phyloP scores from a whole-genome alignment of 2,888 invertebrate species.

The Bombyx huttoni region DNA sequence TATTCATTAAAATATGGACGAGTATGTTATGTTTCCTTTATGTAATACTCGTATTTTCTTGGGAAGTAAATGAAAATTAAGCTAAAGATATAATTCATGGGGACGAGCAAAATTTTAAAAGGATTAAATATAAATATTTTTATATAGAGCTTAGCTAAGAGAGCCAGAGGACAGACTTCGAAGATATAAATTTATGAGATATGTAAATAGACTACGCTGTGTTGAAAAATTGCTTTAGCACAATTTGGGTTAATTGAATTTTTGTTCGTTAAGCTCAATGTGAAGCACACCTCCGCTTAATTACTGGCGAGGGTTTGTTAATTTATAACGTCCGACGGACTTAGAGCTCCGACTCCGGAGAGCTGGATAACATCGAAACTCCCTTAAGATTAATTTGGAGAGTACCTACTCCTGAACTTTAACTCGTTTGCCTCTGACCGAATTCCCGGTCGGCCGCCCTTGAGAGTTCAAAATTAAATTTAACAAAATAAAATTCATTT shows the following conservation, averaged over 20 bases:
- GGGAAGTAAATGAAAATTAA: slow-evolving; percentile 19
- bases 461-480: slow-evolving; percentile 64
- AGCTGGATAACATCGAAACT: slow-evolving; percentile 63
- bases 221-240: slow-evolving; percentile 47
- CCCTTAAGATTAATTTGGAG: slow-evolving; percentile 70
- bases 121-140: slow-evolving; percentile 25
- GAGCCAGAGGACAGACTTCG: slow-evolving; percentile 21
- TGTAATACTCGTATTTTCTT: slow-evolving; percentile 6
- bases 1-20: too few species aligned
- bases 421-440: slow-evolving; percentile 65
- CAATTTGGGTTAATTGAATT: slow-evolving; percentile 64
- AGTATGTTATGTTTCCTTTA: background rate
- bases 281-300: slow-evolving; percentile 62
- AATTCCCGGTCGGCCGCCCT: slow-evolving; percentile 55
- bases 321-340: slow-evolving; percentile 62
- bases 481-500: slow-evolving; percentile 52
- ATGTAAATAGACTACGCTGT: slow-evolving; percentile 38
- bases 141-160: slow-evolving; percentile 12
- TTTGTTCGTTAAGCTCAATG: slow-evolving; percentile 57
- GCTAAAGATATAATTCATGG: slow-evolving; percentile 11
- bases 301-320: slow-evolving; percentile 63
- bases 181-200: slow-evolving; percentile 41
- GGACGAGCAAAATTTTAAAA: slow-evolving; percentile 18
- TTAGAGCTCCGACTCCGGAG: slow-evolving; percentile 46
- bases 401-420: slow-evolving; percentile 61